Percentiles rank a stretch among this genome's conserved stretches.
These are phyloP conservation scores for Melanargia galathea DNA, from an alignment of 2,888 invertebrate species.

Conservation along the genomic window DNA sequence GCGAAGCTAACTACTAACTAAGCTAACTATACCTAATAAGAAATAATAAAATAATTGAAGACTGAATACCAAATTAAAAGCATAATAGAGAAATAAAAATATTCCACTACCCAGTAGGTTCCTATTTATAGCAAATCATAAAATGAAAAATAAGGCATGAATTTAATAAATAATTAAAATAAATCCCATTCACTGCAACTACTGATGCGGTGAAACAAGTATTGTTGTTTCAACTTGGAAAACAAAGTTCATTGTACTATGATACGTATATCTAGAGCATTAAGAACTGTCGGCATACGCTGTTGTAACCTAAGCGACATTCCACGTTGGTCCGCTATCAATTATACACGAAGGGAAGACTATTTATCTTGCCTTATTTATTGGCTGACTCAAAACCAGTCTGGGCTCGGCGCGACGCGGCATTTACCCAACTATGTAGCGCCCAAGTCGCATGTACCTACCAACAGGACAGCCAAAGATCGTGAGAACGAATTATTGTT, in stretches of 20 bases:
- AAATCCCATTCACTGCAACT: background rate
- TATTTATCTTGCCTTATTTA: slow-evolving; percentile 82
- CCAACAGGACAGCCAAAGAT: slow-evolving; percentile 7
- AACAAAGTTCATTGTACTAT: slow-evolving; percentile 8
- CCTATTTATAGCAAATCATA: too few species aligned
- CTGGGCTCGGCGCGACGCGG: slow-evolving; percentile 52
- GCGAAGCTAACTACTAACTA: too few species aligned
- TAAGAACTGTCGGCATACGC: slow-evolving; percentile 3
- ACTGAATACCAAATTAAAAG: too few species aligned
- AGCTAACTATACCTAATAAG: too few species aligned
- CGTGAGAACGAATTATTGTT: slow-evolving; percentile 18
- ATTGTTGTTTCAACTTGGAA: background rate
- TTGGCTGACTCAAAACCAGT: slow-evolving; percentile 77
- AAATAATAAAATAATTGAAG: too few species aligned
- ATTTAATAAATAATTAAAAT: background rate
- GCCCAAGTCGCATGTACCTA: slow-evolving; percentile 28
- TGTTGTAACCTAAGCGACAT: slow-evolving; percentile 62
- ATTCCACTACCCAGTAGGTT: too few species aligned
- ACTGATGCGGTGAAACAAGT: slow-evolving; percentile 31
- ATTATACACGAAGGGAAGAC: slow-evolving; percentile 77
- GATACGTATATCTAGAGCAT: slow-evolving; percentile 7
- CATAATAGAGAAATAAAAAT: too few species aligned
- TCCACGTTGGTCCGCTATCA: slow-evolving; percentile 75
- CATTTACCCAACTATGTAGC: slow-evolving; percentile 34
- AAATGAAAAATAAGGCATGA: background rate